Base-by-base conservation (phyloP, 2,888 invertebrate species). In the Sipunculus nudus region DNA sequence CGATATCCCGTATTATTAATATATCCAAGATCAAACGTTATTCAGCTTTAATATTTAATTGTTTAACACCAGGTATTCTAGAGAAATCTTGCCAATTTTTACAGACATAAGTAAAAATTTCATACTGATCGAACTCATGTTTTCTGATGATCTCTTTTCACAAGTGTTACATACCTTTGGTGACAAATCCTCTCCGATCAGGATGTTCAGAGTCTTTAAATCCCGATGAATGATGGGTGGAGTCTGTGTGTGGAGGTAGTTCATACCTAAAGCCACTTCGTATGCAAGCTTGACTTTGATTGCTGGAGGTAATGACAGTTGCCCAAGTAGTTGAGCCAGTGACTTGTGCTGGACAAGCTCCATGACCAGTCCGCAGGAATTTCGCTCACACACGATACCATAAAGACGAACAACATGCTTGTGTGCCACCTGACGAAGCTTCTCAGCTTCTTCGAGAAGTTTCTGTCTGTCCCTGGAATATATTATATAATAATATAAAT, bases 201-300 rank as follows among this genome's bases (percentile, higher is more conserved):
- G 70, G 6, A 77, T 67, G 59, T 77, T 77, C 16, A 73, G 70
- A 29, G 72, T 70, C 53, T 77, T 75, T 16, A 77, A 55, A 58
- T 77, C 76, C 10, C 71, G 62, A 43, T 77, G 76, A 13, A 73
- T 63, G 25, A 77, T 65, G 2, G 69, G 67, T 13, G 74, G 72
- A 39, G 57, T 40, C 1, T 53, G 59, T 0, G 55, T 50, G 52
- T 77, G 76, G 16, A 77, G 65, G 52, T 67, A 74, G 16, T 58
- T 61, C 71, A 77, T 72, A 1, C 71, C 76, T 19, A 60, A 59
- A 2, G 60, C 58, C 1, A 75, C 66, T 10, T 75, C 70, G 6
- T 57, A 28, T 6, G 65, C 38, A 29, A 74, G 67, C 21, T 67
- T 60, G 8, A 71, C 45, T 43, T 66, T 50, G 23, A 74, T 41